Percentiles rank a stretch among this genome's conserved stretches.
These are phyloP conservation scores for Spilogale gracilis DNA, from an alignment of 2,113 vertebrate genomes.

Conservation along the genomic window DNA sequence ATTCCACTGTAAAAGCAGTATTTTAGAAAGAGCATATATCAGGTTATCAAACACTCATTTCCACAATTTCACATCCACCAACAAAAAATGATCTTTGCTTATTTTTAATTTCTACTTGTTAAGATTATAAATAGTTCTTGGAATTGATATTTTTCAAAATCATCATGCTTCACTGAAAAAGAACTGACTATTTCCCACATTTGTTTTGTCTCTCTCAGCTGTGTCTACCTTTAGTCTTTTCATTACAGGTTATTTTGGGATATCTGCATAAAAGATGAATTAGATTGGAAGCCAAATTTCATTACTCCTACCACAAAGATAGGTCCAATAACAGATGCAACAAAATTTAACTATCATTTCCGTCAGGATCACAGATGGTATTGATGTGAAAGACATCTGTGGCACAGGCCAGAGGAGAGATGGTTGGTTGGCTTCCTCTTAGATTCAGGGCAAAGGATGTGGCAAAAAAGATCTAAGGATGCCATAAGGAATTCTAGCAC, in stretches of 20 bases:
- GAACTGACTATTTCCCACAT: neutral
- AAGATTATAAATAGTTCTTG: slow-evolving; percentile 5
- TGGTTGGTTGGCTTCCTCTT: slow-evolving; percentile 57
- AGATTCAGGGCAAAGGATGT: slow-evolving; percentile 64
- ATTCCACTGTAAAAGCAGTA: slow-evolving; percentile 9
- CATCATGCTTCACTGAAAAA: slow-evolving; percentile 36
- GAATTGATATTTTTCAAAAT: slow-evolving; percentile 23
- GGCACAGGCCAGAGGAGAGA: slow-evolving; percentile 60
- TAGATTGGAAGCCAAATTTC: slow-evolving; percentile 66
- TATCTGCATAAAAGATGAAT: slow-evolving; percentile 67
- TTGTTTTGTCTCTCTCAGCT: slow-evolving; percentile 45
- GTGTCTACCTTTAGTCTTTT: slow-evolving; percentile 57
- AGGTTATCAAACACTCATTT: slow-evolving; percentile 41
- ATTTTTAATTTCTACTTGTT: slow-evolving; percentile 50
- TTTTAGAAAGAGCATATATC: slow-evolving; percentile 14
- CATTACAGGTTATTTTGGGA: slow-evolving; percentile 63
- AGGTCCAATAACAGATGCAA: slow-evolving; percentile 76
- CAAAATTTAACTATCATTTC: slow-evolving; percentile 73
- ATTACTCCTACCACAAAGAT: slow-evolving; percentile 72
- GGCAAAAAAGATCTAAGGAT: slow-evolving; percentile 60
- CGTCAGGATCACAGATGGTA: slow-evolving; percentile 75
- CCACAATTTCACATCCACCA: neutral
- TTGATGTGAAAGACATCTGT: slow-evolving; percentile 77
- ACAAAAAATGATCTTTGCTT: neutral
- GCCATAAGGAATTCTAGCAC: neutral